Percentiles rank a stretch among this genome's conserved stretches.
phyloP scores from a whole-genome alignment of 2,888 invertebrate genomes.

The Drosophila dives region DNA sequence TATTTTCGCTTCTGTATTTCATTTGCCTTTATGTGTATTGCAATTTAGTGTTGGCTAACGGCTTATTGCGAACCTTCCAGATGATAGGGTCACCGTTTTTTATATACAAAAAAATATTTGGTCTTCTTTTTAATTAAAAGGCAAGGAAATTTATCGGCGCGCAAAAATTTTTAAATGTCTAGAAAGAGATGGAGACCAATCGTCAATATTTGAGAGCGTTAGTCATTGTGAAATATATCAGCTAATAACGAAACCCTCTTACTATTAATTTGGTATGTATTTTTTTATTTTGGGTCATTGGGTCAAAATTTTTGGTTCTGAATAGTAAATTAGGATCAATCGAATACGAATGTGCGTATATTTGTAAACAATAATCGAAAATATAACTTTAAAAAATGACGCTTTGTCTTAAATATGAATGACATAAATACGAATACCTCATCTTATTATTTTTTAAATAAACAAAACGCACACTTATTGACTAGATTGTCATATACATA shows the following conservation, averaged over 20 bases:
- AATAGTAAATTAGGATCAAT: constrained; percentile 27
- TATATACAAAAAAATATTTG: background rate
- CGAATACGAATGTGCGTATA: constrained; percentile 39
- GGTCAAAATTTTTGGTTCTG: constrained; percentile 19
- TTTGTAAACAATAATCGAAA: constrained; percentile 56
- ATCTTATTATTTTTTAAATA: constrained; percentile 28
- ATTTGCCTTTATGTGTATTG: constrained; percentile 46
- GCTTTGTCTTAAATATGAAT: constrained; percentile 46
- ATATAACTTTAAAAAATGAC: constrained; percentile 46
- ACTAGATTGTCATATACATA: constrained; percentile 29
- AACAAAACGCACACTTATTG: constrained; percentile 40
- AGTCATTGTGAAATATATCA: background rate
- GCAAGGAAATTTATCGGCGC: constrained; percentile 7
- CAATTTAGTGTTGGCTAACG: constrained; percentile 53
- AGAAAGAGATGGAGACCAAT: background rate
- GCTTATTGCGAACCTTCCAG: constrained; percentile 40
- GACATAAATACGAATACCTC: constrained; percentile 37
- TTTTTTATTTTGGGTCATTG: constrained; percentile 42
- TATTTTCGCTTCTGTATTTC: constrained; percentile 40
- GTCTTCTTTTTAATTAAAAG: constrained; percentile 8
- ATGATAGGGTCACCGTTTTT: constrained; percentile 34
- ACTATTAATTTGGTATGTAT: constrained; percentile 24
- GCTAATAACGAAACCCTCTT: constrained; percentile 37
- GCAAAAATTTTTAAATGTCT: constrained; percentile 10
- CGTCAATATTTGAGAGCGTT: background rate